These are phyloP conservation scores for Anniella stebbinsi DNA, from an alignment of 2,797 vertebrate species.

Conservation along the genomic window DNA sequence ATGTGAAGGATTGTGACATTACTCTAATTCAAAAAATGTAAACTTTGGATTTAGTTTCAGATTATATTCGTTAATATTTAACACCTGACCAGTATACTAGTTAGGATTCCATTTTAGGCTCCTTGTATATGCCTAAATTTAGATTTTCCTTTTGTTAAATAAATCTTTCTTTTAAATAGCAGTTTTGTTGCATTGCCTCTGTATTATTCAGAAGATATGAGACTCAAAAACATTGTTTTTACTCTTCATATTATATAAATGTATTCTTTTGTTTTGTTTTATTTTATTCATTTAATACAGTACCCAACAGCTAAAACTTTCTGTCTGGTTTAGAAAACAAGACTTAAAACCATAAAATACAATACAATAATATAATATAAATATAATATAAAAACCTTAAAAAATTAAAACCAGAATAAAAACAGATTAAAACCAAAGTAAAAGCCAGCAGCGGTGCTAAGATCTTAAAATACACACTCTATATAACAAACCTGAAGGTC, in stretches of 20 bases:
- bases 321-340: no score
- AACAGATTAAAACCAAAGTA: no score
- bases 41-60: background rate
- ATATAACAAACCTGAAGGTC: no score
- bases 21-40: background rate
- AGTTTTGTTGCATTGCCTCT: background rate
- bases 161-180: background rate
- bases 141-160: background rate
- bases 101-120: background rate
- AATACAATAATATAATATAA: no score
- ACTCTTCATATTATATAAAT: background rate
- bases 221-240: background rate
- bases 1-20: background rate
- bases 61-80: background rate
- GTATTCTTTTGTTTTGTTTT: no score
- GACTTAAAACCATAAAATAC: no score
- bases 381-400: no score
- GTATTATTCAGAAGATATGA: background rate
- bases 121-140: background rate
- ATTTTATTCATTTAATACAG: no score
- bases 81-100: background rate
- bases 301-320: no score
- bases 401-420: no score
- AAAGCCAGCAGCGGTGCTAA: no score
- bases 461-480: no score